A percentile compares a stretch with the other conserved stretches of the same genome.
Evolutionary conservation across 2,113 vertebrate genomes (phyloP).

Genomic region (Bungarus multicinctus): DNA sequence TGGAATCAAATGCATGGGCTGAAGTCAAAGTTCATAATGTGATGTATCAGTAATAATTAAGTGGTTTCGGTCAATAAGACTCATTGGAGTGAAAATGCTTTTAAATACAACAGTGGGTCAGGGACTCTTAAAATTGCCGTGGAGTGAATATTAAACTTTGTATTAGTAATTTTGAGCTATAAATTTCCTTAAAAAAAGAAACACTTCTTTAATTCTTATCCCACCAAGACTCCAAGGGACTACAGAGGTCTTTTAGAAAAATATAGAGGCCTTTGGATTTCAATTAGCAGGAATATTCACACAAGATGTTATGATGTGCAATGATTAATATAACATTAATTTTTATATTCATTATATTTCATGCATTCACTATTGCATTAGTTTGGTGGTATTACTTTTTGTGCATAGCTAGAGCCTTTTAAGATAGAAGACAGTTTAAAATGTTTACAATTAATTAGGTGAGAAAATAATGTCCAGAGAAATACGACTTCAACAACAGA

Average conservation of each 20-base stretch:
- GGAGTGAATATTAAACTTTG: neutral
- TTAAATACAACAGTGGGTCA: constrained; percentile 17
- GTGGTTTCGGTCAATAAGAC: constrained; percentile 70
- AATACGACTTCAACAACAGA: too few relatives aligned
- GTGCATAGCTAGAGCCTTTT: neutral
- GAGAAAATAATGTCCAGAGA: neutral
- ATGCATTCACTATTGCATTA: neutral
- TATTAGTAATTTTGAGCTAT: neutral
- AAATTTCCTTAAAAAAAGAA: neutral
- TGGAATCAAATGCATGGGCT: constrained; percentile 60
- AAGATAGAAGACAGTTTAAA: neutral
- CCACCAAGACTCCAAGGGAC: neutral
- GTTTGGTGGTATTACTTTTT: neutral
- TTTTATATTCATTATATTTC: neutral
- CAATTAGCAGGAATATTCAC: neutral
- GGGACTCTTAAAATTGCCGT: constrained; percentile 24
- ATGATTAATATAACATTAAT: neutral
- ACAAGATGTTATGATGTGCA: neutral
- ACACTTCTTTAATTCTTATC: neutral
- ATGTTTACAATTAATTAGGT: neutral
- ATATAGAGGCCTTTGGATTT: neutral
- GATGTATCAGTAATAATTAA: constrained; percentile 75
- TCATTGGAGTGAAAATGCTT: constrained; percentile 61
- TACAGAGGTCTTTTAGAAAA: neutral
- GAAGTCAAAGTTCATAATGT: constrained; percentile 61